Evolutionary conservation across 2,113 vertebrate species (phyloP).

Genomic region (Pteropus alecto): DNA sequence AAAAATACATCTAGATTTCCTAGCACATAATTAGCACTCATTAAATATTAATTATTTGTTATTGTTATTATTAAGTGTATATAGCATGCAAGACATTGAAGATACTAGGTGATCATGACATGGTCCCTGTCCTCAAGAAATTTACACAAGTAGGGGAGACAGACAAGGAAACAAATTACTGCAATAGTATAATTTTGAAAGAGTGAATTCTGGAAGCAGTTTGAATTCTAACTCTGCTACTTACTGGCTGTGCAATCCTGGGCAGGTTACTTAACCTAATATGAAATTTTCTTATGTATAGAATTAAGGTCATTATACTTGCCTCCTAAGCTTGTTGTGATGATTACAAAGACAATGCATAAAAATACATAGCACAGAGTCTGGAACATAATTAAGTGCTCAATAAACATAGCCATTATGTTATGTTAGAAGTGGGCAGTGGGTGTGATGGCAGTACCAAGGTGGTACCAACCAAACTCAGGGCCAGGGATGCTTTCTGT

Average conservation of each 20-base stretch:
- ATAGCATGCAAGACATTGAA: neutral
- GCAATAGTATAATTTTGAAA: neutral
- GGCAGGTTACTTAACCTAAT: neutral
- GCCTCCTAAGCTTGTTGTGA: neutral
- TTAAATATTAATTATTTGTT: slow-evolving; percentile 41
- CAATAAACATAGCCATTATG: neutral
- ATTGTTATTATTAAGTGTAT: neutral
- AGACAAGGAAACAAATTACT: neutral
- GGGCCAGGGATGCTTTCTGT: neutral
- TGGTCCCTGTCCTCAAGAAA: neutral
- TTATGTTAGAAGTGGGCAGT: neutral
- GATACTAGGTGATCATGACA: neutral
- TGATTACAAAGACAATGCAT: neutral
- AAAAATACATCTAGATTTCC: neutral
- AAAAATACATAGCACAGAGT: neutral
- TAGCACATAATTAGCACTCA: neutral
- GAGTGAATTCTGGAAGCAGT: neutral
- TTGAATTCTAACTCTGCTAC: neutral
- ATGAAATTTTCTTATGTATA: neutral
- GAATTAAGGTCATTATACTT: neutral
- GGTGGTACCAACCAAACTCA: neutral
- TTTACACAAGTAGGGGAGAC: neutral
- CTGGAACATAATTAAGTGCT: slow-evolving; percentile 12
- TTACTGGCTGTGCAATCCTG: neutral
- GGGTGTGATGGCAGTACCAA: neutral